Conservation (phyloP, 2,888 invertebrate species). For the Oasisia sp. region DNA sequence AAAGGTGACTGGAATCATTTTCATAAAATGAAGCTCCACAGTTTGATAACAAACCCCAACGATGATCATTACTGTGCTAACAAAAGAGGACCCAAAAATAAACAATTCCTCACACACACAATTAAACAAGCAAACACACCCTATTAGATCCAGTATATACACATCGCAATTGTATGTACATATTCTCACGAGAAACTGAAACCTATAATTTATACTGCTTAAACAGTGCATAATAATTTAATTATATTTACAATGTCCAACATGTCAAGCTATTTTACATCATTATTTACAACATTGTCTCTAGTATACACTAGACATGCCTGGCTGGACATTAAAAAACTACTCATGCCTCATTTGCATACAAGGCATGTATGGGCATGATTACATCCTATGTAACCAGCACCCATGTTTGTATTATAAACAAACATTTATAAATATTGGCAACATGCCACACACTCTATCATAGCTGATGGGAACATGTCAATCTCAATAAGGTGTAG, state of each 20-base stretch:
- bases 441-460: too few species aligned
- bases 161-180: constrained; percentile 8
- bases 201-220: neutral
- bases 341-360: neutral
- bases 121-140: neutral
- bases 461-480: too few species aligned
- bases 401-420: neutral
- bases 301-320: too few species aligned
- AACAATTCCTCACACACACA: neutral
- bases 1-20: too few species aligned
- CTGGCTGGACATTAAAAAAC: too few species aligned
- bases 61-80: too few species aligned
- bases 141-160: neutral
- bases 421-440: neutral
- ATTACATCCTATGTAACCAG: neutral
- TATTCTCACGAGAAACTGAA: neutral
- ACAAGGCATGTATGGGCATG: neutral
- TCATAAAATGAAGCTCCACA: too few species aligned
- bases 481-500: too few species aligned
- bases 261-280: neutral
- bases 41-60: too few species aligned
- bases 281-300: neutral
- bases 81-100: neutral
- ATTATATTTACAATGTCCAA: neutral
- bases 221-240: constrained; percentile 11